phyloP scores from a whole-genome alignment of 2,888 invertebrate genomes.

The Eilema sororculum region DNA sequence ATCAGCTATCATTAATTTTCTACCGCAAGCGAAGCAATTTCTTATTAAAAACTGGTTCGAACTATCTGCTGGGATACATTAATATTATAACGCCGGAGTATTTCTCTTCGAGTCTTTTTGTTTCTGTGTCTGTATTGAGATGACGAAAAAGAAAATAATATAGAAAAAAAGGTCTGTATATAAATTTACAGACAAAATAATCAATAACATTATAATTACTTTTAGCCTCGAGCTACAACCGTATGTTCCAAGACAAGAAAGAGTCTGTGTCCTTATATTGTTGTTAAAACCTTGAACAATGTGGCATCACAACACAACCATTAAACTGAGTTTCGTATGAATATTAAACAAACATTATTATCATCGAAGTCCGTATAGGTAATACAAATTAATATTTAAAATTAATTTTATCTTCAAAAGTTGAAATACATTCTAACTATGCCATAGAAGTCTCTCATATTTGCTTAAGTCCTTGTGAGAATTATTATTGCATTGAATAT shows the following conservation, averaged over 20 bases:
- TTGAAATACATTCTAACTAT: background rate
- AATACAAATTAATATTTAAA: background rate
- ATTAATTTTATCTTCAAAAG: background rate
- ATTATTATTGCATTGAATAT: constrained; percentile 72
- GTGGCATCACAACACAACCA: background rate
- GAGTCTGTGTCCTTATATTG: constrained; percentile 8
- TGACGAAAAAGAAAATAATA: constrained; percentile 32
- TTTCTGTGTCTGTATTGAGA: constrained; percentile 30
- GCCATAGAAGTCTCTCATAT: constrained; percentile 33
- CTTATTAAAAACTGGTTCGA: constrained; percentile 72
- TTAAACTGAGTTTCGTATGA: background rate
- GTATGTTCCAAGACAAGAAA: constrained; percentile 28
- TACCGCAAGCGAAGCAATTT: constrained; percentile 65
- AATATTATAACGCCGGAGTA: constrained; percentile 52
- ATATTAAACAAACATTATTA: background rate
- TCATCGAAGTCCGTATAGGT: background rate
- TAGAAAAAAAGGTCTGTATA: constrained; percentile 17
- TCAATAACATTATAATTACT: constrained; percentile 26
- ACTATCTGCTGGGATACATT: constrained; percentile 57
- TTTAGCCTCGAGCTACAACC: constrained; percentile 16
- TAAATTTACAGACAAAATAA: constrained; percentile 14
- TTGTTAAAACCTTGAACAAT: background rate
- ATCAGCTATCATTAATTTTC: constrained; percentile 70
- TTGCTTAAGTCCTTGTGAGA: constrained; percentile 54
- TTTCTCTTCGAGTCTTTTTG: constrained; percentile 51